Base-by-base conservation (phyloP, 2,797 vertebrate genomes). In the Cossypha polioptera region DNA sequence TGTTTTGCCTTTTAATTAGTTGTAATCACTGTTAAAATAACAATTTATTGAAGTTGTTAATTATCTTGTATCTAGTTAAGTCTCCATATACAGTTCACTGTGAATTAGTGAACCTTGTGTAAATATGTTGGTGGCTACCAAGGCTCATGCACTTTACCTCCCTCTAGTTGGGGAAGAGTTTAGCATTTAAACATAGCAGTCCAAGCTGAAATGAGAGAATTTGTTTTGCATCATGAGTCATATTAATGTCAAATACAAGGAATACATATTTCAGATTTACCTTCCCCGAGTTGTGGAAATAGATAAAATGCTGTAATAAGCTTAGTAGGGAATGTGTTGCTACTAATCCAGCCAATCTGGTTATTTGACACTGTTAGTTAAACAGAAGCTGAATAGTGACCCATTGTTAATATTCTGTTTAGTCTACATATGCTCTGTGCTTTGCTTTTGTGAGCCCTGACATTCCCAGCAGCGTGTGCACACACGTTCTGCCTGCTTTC, bases 381-480 rank as follows among this genome's bases (percentile, higher is more conserved):
- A 90, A 73, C 79, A 84, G 38, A 69, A 88, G 62, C 79, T 94
- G 90, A 94, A 90, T 72, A 73, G 86, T 57, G 42, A 81, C 36
- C 88, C 55, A 74, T 86, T 94, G 86, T 93, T 94, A 50, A 63
- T 84, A 33, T 42, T 69, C 57, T 83, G 33, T 92, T 75, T 45
- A 77, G 51, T 61, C 54, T 73, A 10, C 25, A 9, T 55, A 42
- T 61, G 8, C 53, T 54, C 66, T 76, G 18, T 69, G 31, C 69
- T 76, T 68, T 76, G 73, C 66, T 62, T 54, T 61, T 40, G 33
- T 78, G 53, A 83, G 38, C 58, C 68, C 50, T 3, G 7, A 0
- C 0, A 0, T 73, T 87, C 62, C 61, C 35, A 72, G 38, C 4
- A 19, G 38, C 0, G 0, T 5, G 18, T 36, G 17, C 6, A 8